These are phyloP conservation scores for Melanerpes aurifrons DNA, from an alignment of 2,113 vertebrate species.

Conservation along the genomic window DNA sequence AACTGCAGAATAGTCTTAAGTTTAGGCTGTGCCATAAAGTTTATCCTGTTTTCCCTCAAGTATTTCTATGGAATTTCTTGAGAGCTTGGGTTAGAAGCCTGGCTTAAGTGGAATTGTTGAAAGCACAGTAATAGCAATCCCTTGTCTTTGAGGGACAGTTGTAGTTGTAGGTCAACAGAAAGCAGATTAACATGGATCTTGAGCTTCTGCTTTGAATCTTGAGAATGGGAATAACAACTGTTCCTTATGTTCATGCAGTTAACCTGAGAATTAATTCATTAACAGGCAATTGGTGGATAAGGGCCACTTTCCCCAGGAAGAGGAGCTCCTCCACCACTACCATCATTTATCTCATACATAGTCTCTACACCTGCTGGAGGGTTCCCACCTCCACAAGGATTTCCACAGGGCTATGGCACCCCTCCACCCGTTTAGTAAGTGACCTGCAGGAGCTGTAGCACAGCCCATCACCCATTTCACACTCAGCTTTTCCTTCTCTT, in stretches of 20 bases:
- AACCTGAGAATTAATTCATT: not conserved
- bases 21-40: not conserved
- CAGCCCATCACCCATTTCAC: not conserved
- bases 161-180: not conserved
- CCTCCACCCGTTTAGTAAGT: slow-evolving; percentile 97
- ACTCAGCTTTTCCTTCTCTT: not conserved
- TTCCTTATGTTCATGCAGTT: accelerated
- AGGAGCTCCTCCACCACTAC: slow-evolving; percentile 90
- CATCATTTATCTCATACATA: slow-evolving; percentile 94
- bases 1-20: not conserved
- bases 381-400: slow-evolving; percentile 95
- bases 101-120: not conserved
- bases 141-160: not conserved
- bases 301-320: slow-evolving; percentile 90
- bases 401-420: slow-evolving; percentile 93
- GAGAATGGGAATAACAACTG: not conserved
- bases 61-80: not conserved
- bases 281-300: slow-evolving; percentile 80
- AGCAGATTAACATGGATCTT: not conserved
- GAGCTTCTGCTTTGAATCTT: not conserved
- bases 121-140: not conserved
- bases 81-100: not conserved
- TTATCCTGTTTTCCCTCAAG: not conserved
- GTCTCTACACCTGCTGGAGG: slow-evolving; percentile 89
- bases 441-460: not conserved